Base-by-base conservation (phyloP, 2,888 invertebrate genomes). In the Lasioglossum figueresi region DNA sequence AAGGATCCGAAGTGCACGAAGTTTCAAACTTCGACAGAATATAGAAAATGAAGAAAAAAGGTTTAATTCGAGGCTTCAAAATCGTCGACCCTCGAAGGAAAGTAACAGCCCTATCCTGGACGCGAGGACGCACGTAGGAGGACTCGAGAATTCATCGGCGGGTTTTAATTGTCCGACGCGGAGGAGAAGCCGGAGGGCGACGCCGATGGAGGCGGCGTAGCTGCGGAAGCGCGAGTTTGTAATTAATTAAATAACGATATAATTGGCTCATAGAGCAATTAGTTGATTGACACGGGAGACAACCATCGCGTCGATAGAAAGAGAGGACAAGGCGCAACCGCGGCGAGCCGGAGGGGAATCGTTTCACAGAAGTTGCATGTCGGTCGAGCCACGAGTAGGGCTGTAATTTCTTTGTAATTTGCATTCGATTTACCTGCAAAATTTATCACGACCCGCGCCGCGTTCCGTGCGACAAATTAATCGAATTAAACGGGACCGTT, bases 171-270 rank as follows among this genome's bases (percentile, higher is more conserved):
- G 88, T n/a, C 72, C 59, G 74, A 83, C 59, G 75, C 81, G 74
- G 80, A 59, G 84, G 88, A 80, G 37, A 37, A 37, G 63, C 68
- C 68, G 68, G 37, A 4, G 37, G 79, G 27, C 74, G 81, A 68
- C 70, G 79, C 72, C 73, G 82, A 40, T 78, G 80, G 43, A 27
- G 80, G 80, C 71, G 63, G 63, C 5, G 27, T 4, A 4, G 34
- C 48, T 19, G 63, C 75, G 79, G 91, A 90, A 88, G 88, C 87
- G 82, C 87, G 56, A 56, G 87, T 83, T 87, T 81, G 89, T 89
- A 86, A 92, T 92, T 92, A 93, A 93, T 93, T 92, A 92, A 92
- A 93, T 92, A 93, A 93, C 92, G 87, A 93, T 92, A 92, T 93
- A 92, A 93, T 92, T 91, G 89, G 86, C 88, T 82, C 84, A 76